Base-by-base conservation (phyloP, 2,797 vertebrate species). In the Anniella stebbinsi region DNA sequence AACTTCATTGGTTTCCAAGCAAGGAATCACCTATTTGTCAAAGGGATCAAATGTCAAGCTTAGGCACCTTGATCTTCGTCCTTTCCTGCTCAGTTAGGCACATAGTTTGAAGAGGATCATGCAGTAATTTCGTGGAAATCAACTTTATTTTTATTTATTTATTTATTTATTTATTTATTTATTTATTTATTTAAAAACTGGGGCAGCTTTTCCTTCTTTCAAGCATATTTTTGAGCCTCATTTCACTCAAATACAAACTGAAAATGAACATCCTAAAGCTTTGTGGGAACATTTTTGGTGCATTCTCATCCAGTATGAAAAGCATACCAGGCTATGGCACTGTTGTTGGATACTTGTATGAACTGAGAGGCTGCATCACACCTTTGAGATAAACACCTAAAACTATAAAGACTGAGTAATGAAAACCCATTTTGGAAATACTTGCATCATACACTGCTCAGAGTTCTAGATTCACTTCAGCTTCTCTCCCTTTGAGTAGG, bases 1-100 rank as follows among this genome's bases (percentile, higher is more conserved):
- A 51, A 81, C 48, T 45, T 86, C 63, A 82, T 15, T 72, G 17
- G 72, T 91, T 72, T 66, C 76, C 28, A 84, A 91, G 38, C 15
- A 88, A 88, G 73, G 45, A 84, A 69, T 17, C 51, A 4, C 60
- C n/a, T 4, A 57, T 48, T 81, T 80, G 33, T 67, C 36, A 82
- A 82, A 76, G 0, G 41, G 6, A 0, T 90, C 36, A 81, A 87
- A 83, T 89, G 33, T 25, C 54, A 83, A 45, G 33, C 2, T 15
- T 30, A 83, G 54, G 21, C 23, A 8, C 30, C n/a, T 69, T 87
- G 21, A 66, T 38, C 8, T 45, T 67, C 36, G 4, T 77, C 25
- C 17, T 67, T 36, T 23, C 21, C 63, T 84, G 18, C 17, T 60
- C 13, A 33, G 21, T 4, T 67, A 48, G 60, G 13, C 45, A 75